Evolutionary conservation across 2,797 vertebrate species (phyloP).

Genomic region (Sebastes hopkinsi): DNA sequence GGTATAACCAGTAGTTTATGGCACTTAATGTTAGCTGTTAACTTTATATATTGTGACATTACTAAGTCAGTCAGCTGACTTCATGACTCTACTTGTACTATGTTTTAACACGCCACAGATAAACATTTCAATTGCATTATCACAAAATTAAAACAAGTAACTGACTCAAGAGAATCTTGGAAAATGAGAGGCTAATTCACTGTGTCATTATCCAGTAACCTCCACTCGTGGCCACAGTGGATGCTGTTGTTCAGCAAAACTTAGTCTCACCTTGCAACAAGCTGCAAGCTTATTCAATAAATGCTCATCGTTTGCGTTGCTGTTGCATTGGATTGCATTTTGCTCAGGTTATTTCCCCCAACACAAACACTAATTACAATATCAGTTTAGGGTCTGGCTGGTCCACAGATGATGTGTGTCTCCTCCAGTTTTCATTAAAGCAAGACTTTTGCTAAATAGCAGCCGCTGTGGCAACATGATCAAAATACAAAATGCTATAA

Average conservation of each 20-base stretch:
- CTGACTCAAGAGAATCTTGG: background rate
- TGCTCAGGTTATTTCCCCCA: background rate
- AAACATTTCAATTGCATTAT: background rate
- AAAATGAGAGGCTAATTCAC: background rate
- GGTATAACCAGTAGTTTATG: background rate
- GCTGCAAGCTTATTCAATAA: background rate
- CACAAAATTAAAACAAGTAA: background rate
- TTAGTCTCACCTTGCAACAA: background rate
- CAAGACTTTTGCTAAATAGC: background rate
- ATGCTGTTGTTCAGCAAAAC: background rate
- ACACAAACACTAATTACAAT: background rate
- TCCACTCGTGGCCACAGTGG: background rate
- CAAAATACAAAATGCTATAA: background rate
- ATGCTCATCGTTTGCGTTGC: background rate
- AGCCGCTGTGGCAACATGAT: background rate
- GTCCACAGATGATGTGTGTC: background rate
- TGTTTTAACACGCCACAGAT: background rate
- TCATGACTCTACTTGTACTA: background rate
- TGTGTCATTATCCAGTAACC: background rate
- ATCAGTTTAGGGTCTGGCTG: background rate
- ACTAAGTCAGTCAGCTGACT: too few species aligned
- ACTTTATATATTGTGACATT: background rate
- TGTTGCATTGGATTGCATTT: background rate
- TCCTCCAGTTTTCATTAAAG: background rate
- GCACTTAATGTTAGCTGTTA: background rate